Base-by-base conservation (phyloP, 2,113 vertebrate genomes). In the Carassius gibelio region DNA sequence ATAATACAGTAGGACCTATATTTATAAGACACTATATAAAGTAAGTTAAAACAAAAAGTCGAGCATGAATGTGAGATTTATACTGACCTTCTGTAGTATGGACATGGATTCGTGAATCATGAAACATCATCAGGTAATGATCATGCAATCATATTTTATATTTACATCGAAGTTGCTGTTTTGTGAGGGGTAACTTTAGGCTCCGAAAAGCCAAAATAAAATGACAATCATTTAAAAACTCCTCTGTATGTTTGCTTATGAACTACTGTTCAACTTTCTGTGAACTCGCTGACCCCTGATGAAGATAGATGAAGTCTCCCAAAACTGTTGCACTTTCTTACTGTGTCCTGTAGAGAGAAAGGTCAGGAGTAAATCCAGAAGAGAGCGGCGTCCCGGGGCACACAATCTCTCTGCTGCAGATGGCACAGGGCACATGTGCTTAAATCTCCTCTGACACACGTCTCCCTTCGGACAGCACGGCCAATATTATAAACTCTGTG, bases 401-500 rank as follows among this genome's bases (percentile, higher is more conserved):
- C 48, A 59, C 50, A 57, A 19, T 77, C 52, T 77, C 36, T 78
- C 76, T 4, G 15, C 38, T 48, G 38, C 59, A 81, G 78, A 66
- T 81, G 42, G 72, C 59, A 48, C 78, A 19, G 13, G 14, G 36
- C 36, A 38, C 38, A 45, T 66, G 2, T 13, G 68, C 48, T 59
- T 81, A 81, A 69, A 87, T 84, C 34, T 68, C 9, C 6, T 30
- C 14, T 55, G 75, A 64, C 64, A 50, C 42, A n/a, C 8, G 52
- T 69, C 61, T 81, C 81, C 50, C 72, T 74, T 55, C 57, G 57
- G 72, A 66, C 76, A 66, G 64, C 55, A 38, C 45, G 11, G 55
- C 52, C 38, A 74, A 83, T 83, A 83, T 34, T 55, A 15, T 38
- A 82, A 77, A 59, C 48, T 21, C 61, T 75, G 50, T 78, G 75